Base-by-base conservation (phyloP, 2,797 vertebrate species). In the Anguilla megastoma region DNA sequence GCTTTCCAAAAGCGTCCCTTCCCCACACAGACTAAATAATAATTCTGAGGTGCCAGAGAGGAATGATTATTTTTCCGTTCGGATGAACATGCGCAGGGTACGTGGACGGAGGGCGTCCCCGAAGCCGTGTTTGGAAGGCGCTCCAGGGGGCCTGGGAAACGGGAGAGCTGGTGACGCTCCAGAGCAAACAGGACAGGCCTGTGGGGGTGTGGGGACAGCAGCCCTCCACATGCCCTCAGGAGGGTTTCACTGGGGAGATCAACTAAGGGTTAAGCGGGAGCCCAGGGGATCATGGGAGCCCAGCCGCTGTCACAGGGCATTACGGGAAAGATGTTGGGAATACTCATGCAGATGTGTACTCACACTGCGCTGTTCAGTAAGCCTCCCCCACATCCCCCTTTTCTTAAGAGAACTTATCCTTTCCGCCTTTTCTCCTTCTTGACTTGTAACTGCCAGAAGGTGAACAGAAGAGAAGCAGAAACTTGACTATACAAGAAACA, bases 211-310 rank as follows among this genome's bases (percentile, higher is more conserved):
- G 52, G 52, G 50, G 30, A 30, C 24, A 6, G 48, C 50, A 16
- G 41, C 6, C 21, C 48, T 82, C 79, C 41, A 9, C 24, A 52
- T 30, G 27, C 52, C 24, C 82, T 27, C 30, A 79, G 74, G 18
- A 24, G 14, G 80, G 8, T 52, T 84, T 56, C 52, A 41, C 76
- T 79, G 36, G 74, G 36, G 33, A 79, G 16, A 16, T 79, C 33
- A 76, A 30, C 74, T 14, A 27, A 24, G 74, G 74, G 5, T 48
- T 79, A 79, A 60, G n/a, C 82, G 3, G 21, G 79, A 82, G 18
- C 79, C 79, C 79, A 45, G 79, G 48, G 79, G 79, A 16, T 82
- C 79, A 82, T 54, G 48, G 52, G 27, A 84, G 52, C 82, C n/a
- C 48, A 84, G 82, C 82, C 54, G 82, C 52, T 1, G 82, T 5